Evolutionary conservation across 92 coral and sea anemone species (phyloP).

Genomic region (Diadumene lineata): DNA sequence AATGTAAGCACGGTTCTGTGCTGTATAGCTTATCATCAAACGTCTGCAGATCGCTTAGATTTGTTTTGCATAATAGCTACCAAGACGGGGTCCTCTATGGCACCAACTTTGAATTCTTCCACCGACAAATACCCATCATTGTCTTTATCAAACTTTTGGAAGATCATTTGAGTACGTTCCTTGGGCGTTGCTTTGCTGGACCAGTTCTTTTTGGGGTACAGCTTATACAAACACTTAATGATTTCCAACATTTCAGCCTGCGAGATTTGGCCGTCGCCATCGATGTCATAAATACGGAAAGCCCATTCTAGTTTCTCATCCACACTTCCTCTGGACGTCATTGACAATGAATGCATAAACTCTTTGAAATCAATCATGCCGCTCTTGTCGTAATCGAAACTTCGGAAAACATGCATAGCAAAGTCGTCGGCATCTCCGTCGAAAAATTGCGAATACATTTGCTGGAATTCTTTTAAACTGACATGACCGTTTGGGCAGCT

Average conservation of each 20-base stretch:
- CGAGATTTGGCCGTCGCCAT: slow-evolving; percentile 85
- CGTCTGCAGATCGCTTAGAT: slow-evolving; percentile 20
- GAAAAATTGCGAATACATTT: slow-evolving; percentile 87
- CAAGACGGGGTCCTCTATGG: slow-evolving; percentile 84
- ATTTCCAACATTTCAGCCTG: slow-evolving; percentile 85
- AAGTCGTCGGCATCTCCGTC: slow-evolving; percentile 91
- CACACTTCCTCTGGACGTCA: slow-evolving; percentile 86
- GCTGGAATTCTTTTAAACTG: slow-evolving; percentile 68
- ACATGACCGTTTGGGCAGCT: slow-evolving; percentile 86
- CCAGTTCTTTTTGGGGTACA: slow-evolving; percentile 59
- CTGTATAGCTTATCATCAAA: slow-evolving; percentile 7
- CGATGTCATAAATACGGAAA: slow-evolving; percentile 85
- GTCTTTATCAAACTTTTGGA: slow-evolving; percentile 76
- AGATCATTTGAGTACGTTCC: slow-evolving; percentile 78
- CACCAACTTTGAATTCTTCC: slow-evolving; percentile 85
- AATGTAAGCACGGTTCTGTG: no score
- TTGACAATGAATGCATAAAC: slow-evolving; percentile 83
- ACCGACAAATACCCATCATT: slow-evolving; percentile 79
- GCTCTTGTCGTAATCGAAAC: slow-evolving; percentile 84
- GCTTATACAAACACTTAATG: slow-evolving; percentile 71
- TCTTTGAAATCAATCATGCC: slow-evolving; percentile 93
- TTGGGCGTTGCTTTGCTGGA: slow-evolving; percentile 58
- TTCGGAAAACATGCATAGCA: slow-evolving; percentile 89
- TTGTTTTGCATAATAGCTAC: slow-evolving; percentile 89
- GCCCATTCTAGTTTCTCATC: slow-evolving; percentile 99